These are phyloP conservation scores for Carcharodon carcharias DNA, from an alignment of 2,797 vertebrate genomes.

Conservation along the genomic window DNA sequence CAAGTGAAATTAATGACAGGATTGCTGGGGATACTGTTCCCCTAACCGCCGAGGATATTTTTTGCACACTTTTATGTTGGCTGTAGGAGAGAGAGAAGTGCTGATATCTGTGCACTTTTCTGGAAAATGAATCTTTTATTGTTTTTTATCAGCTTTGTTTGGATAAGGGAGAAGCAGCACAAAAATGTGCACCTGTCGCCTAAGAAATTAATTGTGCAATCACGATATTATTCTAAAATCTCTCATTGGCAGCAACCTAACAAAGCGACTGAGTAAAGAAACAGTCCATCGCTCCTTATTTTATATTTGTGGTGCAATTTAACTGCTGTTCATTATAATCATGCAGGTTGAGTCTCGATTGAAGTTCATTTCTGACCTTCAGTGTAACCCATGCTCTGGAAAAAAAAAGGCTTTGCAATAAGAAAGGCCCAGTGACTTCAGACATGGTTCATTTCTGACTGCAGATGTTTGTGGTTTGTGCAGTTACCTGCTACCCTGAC, in stretches of 20 bases:
- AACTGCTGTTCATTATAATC: not conserved
- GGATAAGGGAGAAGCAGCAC: not conserved
- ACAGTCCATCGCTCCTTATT: not conserved
- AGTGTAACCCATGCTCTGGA: not conserved
- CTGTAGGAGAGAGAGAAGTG: not conserved
- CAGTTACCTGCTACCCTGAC: not conserved
- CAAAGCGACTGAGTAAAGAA: not conserved
- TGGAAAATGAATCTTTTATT: not conserved
- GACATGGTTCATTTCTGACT: not conserved
- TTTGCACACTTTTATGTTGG: not conserved
- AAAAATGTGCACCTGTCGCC: not conserved
- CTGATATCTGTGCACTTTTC: not conserved
- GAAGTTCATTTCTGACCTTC: not conserved
- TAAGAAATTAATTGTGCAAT: not conserved
- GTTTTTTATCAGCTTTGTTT: not conserved
- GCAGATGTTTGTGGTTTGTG: not conserved
- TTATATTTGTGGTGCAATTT: not conserved
- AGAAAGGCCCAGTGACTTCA: not conserved
- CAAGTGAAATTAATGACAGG: not conserved
- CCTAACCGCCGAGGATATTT: not conserved
- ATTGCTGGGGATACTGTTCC: not conserved
- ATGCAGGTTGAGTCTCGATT: not conserved
- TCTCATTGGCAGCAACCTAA: not conserved
- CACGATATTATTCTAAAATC: not conserved
- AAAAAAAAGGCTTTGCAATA: not conserved